Conservation (phyloP, 2,888 invertebrate genomes). For the Petrolisthes manimaculis region DNA sequence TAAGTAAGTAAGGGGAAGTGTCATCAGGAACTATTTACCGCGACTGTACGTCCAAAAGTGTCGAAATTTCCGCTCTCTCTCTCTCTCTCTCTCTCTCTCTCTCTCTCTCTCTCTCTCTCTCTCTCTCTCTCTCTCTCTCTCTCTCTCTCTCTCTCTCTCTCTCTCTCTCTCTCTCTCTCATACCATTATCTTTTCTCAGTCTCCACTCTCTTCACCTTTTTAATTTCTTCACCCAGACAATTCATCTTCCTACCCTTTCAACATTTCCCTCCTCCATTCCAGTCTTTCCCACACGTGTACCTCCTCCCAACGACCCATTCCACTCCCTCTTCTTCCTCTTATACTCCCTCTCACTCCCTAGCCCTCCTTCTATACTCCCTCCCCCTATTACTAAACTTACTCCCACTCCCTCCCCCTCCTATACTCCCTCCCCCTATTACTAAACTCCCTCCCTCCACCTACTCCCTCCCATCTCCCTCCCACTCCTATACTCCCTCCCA, state of each 20-base stretch:
- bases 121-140: not conserved
- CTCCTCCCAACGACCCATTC: not conserved
- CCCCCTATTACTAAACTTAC: not conserved
- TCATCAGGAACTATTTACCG: too few relatives aligned
- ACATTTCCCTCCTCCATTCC: constrained; percentile 3
- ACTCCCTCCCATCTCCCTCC: constrained; percentile 10
- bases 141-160: not conserved
- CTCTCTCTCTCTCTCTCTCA: not conserved
- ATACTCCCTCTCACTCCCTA: not conserved
- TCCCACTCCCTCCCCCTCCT: not conserved
- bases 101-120: not conserved
- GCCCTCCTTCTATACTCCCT: not conserved
- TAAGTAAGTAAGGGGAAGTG: too few relatives aligned
- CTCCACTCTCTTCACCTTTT: not conserved
- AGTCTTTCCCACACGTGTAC: not conserved
- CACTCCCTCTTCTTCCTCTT: not conserved
- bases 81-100: constrained; percentile 10
- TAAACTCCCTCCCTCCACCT: not conserved
- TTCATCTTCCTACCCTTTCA: not conserved
- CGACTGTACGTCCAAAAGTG: not conserved
- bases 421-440: not conserved
- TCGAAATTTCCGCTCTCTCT: not conserved
- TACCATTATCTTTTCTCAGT: not conserved
- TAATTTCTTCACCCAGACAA: not conserved
- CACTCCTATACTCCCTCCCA: not conserved